Evolutionary conservation across 2,113 vertebrate genomes (phyloP).

Genomic region (Cisticola juncidis): DNA sequence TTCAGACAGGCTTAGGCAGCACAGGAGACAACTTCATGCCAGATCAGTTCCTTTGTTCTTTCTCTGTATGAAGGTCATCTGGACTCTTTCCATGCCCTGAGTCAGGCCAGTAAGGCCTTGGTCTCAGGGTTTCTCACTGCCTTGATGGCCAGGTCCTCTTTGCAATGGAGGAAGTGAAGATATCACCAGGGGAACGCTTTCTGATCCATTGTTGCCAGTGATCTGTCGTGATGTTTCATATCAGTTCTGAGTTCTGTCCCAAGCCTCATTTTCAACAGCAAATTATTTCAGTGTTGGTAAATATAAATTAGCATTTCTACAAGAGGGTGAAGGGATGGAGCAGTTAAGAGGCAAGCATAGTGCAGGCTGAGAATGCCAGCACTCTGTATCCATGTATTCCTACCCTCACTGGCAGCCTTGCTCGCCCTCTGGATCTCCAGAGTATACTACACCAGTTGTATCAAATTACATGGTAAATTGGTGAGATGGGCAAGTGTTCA

Average conservation of each 20-base stretch:
- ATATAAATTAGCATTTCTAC: not conserved
- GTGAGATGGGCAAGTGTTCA: slow-evolving; percentile 49
- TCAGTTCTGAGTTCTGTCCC: not conserved
- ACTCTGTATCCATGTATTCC: not conserved
- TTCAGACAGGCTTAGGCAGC: not conserved
- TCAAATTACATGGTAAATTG: slow-evolving; percentile 60
- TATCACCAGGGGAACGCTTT: not conserved
- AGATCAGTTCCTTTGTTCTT: not conserved
- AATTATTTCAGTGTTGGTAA: not conserved
- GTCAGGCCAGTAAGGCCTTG: not conserved
- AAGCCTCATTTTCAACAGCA: not conserved
- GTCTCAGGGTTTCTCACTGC: not conserved
- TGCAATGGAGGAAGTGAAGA: not conserved
- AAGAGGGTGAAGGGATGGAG: not conserved
- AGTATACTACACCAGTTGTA: slow-evolving; percentile 31
- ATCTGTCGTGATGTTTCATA: rapidly evolving
- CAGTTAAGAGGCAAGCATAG: not conserved
- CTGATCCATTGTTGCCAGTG: rapidly evolving
- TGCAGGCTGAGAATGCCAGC: not conserved
- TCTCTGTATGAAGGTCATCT: not conserved
- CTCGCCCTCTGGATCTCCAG: not conserved
- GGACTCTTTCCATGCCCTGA: not conserved
- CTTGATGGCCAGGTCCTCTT: not conserved
- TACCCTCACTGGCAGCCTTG: not conserved
- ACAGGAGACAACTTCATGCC: not conserved